Percentiles rank a stretch among this genome's conserved stretches.
Conservation (phyloP, 2,797 vertebrate species). For the Lepus oiostolus region DNA sequence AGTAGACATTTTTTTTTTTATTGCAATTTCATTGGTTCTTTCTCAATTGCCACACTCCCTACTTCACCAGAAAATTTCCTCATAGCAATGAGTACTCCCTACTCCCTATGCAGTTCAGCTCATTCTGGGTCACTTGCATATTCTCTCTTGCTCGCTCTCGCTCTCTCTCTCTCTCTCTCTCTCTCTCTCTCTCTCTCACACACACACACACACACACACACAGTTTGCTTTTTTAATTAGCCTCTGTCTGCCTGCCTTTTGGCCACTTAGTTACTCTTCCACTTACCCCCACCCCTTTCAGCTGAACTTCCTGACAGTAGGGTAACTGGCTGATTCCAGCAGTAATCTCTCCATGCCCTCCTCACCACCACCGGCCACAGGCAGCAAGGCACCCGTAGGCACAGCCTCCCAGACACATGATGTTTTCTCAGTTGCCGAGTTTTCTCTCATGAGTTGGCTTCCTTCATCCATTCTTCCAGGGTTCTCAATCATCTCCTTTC, state of each 20-base stretch:
- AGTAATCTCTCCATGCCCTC: background rate
- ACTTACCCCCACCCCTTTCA: conserved; percentile 7
- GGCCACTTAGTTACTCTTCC: background rate
- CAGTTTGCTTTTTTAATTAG: conserved; percentile 18
- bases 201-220: background rate
- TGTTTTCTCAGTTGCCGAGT: conserved; percentile 53
- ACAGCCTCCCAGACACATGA: conserved; percentile 20
- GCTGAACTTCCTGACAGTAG: conserved; percentile 18
- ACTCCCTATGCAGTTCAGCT: background rate
- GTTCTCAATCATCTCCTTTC: background rate
- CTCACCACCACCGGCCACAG: background rate
- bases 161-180: background rate
- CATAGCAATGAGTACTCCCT: background rate
- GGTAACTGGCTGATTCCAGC: background rate
- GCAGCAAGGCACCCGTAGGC: background rate
- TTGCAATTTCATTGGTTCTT: background rate
- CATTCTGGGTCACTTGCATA: background rate
- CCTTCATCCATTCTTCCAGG: conserved; percentile 3
- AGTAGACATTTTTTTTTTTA: background rate
- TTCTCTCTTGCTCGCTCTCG: background rate
- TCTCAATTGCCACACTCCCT: conserved; percentile 6
- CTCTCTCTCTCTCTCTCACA: background rate
- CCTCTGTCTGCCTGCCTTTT: conserved; percentile 26
- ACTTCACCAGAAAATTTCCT: conserved; percentile 7
- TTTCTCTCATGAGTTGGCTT: background rate